Evolutionary conservation across 2,888 invertebrate genomes (phyloP), one percentile per base, ranked within the genome.

Genomic region (Urechis unicinctus): DNA sequence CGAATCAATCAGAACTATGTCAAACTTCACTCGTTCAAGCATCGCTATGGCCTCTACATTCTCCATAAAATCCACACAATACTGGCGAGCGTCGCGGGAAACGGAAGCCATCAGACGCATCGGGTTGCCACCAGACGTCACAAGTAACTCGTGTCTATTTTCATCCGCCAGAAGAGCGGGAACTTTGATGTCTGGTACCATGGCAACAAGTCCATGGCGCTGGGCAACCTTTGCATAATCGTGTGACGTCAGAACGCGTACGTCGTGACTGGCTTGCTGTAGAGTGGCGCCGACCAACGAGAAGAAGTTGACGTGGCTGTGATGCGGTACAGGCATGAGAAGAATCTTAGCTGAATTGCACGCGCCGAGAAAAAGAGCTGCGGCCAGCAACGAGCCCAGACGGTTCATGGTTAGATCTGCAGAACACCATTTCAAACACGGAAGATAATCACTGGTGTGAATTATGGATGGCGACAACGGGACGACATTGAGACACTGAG

Each of bases 1-100:
- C 3, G 52, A 52, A 24, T 56, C 56, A 4, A 56, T 22, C 4
- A 56, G 6, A 6, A 31, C 46, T 5, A 53, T n/a, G 31, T 53
- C 53, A 24, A 17, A 53, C 5, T 29, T 6, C 17, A 42, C 25
- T 52, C 50, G 9, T 4, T 17, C 24, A 13, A 26, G 24, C 6
- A 13, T 26, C 4, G 6, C 6, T 9, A 29, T 21, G 6, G 9
- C 36, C 24, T 9, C 36, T 4, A 5, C 21, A 50, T 36, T 29
- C 6, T 22, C 6, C 5, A 21, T 4, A 50, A 50, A 30, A 50
- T 17, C 21, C 21, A 21, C 30, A 50, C 13, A 6, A 26, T 26
- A 6, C 9, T 48, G 22, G 21, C 9, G 24, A 48, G 45, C 17
- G 22, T 45, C 21, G 9, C 17, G 21, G 9, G 13, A 9, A 17